A percentile compares a stretch with the other conserved stretches of the same genome.
These are phyloP conservation scores for Habrosyne pyritoides DNA, from an alignment of 2,888 invertebrate species.

Conservation along the genomic window DNA sequence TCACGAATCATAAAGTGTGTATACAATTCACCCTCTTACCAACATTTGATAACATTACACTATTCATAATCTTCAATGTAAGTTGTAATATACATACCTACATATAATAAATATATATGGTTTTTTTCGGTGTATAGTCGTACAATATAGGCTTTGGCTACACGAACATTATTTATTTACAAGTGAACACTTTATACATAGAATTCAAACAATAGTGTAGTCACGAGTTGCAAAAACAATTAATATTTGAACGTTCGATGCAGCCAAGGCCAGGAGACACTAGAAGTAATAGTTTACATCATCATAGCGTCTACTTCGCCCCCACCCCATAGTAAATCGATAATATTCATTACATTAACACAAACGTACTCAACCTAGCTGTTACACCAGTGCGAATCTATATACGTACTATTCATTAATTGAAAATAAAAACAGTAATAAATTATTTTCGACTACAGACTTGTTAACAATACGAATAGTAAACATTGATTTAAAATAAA, in stretches of 20 bases:
- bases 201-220: not conserved
- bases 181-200: not conserved
- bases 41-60: not conserved
- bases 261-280: not conserved
- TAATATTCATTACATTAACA: conserved; percentile 2
- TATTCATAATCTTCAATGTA: conserved; percentile 1
- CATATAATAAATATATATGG: not conserved
- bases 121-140: conserved; percentile 1
- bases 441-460: no score
- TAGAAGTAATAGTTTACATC: not conserved
- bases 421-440: no score
- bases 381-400: not conserved
- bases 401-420: not conserved
- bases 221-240: not conserved
- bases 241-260: not conserved
- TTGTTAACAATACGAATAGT: no score
- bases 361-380: not conserved
- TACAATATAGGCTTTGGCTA: conserved; percentile 2
- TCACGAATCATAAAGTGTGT: not conserved
- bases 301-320: not conserved
- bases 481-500: no score
- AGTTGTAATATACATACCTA: not conserved
- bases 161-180: not conserved
- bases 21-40: not conserved
- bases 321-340: not conserved